Evolutionary conservation across 2,113 vertebrate genomes (phyloP), one percentile per base, ranked within the genome.

Genomic region (Amia ocellicauda): DNA sequence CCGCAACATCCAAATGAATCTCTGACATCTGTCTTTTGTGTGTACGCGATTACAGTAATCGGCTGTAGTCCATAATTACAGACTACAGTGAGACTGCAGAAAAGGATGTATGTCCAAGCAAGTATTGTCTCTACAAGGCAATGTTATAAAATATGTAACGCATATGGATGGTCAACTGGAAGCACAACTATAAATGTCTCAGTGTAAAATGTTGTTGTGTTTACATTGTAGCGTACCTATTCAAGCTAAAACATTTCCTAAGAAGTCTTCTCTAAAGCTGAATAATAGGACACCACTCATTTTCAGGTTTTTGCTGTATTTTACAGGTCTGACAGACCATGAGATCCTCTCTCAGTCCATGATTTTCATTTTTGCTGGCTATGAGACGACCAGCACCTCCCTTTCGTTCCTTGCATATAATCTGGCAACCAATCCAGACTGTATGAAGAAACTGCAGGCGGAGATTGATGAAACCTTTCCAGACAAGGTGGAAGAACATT

Each of bases 291-390:
- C n/a, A n/a, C n/a, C n/a, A n/a, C n/a, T n/a, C n/a, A n/a, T n/a
- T n/a, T n/a, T n/a, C n/a, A n/a, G n/a, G n/a, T n/a, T n/a, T n/a
- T n/a, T n/a, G n/a, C n/a, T n/a, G n/a, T 64, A 67, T 71, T 19
- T 76, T 72, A 23, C 76, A 93, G 91, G 80, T 23, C 73, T 93
- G 68, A 90, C 69, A 3, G 91, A 92, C n/a, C n/a, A n/a, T n/a
- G n/a, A n/a, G n/a, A n/a, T n/a, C n/a, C n/a, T n/a, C n/a, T n/a
- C n/a, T n/a, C 70, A 93, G 67, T 72, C 88, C 16, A 55, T 93
- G 67, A n/a, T 80, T 7, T 94, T 93, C 68, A 81, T 93, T 65
- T 78, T 91, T 62, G 91, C 83, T 41, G 91, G 89, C 7, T 93
- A 91, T 58, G 90, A 91, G 68, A 90, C 89, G 42, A 91, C 69